phyloP scores from a whole-genome alignment of 2,888 invertebrate genomes.

The Siphonodentalium dalli region DNA sequence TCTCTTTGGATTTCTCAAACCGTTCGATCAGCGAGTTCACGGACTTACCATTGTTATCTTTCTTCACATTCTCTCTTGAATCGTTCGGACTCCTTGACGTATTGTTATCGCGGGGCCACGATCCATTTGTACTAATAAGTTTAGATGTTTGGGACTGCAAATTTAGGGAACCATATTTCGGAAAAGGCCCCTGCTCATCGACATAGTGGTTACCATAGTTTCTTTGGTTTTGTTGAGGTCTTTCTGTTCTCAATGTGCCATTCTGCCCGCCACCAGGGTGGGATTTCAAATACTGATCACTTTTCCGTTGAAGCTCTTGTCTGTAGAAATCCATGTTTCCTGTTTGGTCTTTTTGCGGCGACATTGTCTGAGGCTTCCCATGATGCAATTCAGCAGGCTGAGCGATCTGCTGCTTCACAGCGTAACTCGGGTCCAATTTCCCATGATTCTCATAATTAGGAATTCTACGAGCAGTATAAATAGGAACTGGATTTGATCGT shows the following conservation, averaged over 20 bases:
- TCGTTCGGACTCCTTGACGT: too few species aligned
- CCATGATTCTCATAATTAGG: conserved; percentile 52
- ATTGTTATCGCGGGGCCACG: too few species aligned
- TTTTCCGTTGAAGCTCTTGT: conserved; percentile 30
- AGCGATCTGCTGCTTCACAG: conserved; percentile 36
- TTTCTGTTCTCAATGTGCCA: not conserved
- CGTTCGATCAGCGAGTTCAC: conserved; percentile 43
- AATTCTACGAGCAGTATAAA: conserved; percentile 41
- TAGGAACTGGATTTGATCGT: conserved; percentile 33
- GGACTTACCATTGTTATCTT: conserved; percentile 28
- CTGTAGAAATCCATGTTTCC: conserved; percentile 24
- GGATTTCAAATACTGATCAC: conserved; percentile 26
- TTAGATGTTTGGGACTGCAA: too few species aligned
- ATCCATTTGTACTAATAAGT: too few species aligned
- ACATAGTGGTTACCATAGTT: not conserved
- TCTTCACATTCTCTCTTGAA: not conserved
- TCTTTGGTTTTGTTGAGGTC: not conserved
- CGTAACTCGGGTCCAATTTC: conserved; percentile 38
- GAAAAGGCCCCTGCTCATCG: too few species aligned
- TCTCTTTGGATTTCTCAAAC: conserved; percentile 39
- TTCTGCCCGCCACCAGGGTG: not conserved
- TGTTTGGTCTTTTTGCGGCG: too few species aligned
- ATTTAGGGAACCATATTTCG: too few species aligned
- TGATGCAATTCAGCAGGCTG: conserved; percentile 27
- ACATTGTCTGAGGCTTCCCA: not conserved